Evolutionary conservation across 2,888 invertebrate species (phyloP), one percentile per base, ranked within the genome.

Genomic region (Brassicogethes aeneus): DNA sequence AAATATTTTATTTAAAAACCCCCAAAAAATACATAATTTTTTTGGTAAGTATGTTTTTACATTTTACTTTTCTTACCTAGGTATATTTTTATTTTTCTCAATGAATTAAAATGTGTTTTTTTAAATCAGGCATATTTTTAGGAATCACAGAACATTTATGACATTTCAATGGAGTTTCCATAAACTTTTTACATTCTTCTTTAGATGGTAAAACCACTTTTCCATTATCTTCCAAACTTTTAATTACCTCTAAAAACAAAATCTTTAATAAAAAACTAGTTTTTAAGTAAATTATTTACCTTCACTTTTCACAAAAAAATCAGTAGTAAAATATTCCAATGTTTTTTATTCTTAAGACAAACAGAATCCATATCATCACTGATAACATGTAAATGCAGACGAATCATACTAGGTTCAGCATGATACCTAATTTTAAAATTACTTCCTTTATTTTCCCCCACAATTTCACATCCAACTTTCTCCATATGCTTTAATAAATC

Each of bases 301-400:
- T 77, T 60, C 42, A 80, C 82, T 13, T 78, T 72, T 33, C 85
- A 62, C 66, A 93, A 91, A 60, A 85, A 83, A 1, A 72, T 70
- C 0, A 91, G 86, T 5, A 80, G 89, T 56, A 90, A 94, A 46
- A 84, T 86, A 64, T 89, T 89, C 87, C 88, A 91, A 61, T 90
- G 90, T 40, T 77, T 72, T 65, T 84, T 86, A 0, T 76, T 88
- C 70, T 90, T 92, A 40, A 94, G 60, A 59, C 76, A 78, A 1
- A 76, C 70, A 3, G 91, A 91, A 49, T 82, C 72, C 71, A 92
- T 88, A 62, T 94, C 94, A 48, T 78, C 82, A 56, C 91, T 91
- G 38, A 94, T 85, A 1, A 90, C 80, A 62, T 94, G 93, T 61
- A 94, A 71, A 65, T 94, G 93, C 35, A 94, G 66, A 43, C 83